These are phyloP conservation scores for Coryphaenoides rupestris DNA, from an alignment of 2,113 vertebrate genomes.

Conservation along the genomic window DNA sequence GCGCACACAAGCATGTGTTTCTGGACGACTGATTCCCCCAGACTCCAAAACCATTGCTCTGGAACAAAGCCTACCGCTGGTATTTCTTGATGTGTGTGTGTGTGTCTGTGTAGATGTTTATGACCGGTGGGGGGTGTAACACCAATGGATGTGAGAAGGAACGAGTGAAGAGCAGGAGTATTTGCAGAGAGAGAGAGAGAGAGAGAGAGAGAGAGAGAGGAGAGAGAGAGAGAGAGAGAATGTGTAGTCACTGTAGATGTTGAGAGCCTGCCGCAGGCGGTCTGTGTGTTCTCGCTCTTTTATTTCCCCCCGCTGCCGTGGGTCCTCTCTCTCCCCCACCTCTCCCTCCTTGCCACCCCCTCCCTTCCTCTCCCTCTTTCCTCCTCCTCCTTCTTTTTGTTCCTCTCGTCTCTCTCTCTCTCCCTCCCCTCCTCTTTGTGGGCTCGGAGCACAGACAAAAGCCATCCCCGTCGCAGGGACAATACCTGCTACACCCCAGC, in stretches of 20 bases:
- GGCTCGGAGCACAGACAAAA: conserved; percentile 64
- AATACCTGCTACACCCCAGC: conserved; percentile 53
- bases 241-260: conserved; percentile 65
- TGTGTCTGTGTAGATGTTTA: conserved; percentile 49
- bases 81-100: conserved; percentile 31
- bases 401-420: not conserved
- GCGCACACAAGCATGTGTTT: conserved; percentile 33
- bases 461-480: conserved; percentile 52
- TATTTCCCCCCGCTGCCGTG: not conserved
- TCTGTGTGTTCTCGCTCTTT: conserved; percentile 35
- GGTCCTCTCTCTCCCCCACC: conserved; percentile 9
- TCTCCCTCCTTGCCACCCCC: conserved; percentile 27
- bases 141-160: conserved; percentile 1
- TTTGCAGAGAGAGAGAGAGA: conserved; percentile 5
- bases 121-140: conserved; percentile 49
- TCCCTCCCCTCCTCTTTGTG: conserved; percentile 37
- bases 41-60: conserved; percentile 48
- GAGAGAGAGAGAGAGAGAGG: conserved; percentile 38
- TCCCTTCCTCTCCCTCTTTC: conserved; percentile 12
- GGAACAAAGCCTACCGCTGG: conserved; percentile 62
- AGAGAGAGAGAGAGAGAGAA: conserved; percentile 36
- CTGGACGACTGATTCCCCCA: conserved; percentile 52
- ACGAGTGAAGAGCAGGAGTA: conserved; percentile 2
- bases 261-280: conserved; percentile 67
- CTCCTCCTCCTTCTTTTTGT: conserved; percentile 18